Evolutionary conservation across 2,797 vertebrate species (phyloP).

Genomic region (Rhadinocentrus ornatus): DNA sequence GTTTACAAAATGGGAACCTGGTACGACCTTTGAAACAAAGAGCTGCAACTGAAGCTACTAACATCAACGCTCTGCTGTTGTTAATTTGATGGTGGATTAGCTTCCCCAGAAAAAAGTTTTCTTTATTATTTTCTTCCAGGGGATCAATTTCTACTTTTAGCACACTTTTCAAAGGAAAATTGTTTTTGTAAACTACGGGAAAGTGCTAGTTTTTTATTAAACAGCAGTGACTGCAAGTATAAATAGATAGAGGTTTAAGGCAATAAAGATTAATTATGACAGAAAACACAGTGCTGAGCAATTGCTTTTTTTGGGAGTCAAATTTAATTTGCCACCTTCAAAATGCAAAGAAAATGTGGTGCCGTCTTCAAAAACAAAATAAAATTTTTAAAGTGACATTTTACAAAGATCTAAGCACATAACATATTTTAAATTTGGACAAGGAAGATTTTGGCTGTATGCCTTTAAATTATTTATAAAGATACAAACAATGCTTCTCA

Average conservation of each 20-base stretch:
- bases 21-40: background rate
- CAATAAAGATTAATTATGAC: background rate
- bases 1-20: background rate
- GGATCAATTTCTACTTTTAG: conserved; percentile 22
- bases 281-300: background rate
- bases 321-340: conserved; percentile 3
- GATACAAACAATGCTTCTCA: conserved; percentile 38
- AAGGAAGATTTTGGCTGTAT: conserved; percentile 26
- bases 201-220: background rate
- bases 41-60: background rate
- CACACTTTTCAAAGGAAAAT: conserved; percentile 1
- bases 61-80: conserved; percentile 5
- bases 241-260: background rate
- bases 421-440: conserved; percentile 30
- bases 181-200: conserved; percentile 5
- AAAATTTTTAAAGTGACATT: background rate
- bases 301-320: background rate
- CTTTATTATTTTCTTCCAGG: conserved; percentile 42
- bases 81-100: conserved; percentile 54
- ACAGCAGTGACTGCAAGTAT: conserved; percentile 2
- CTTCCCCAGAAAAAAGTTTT: conserved; percentile 44
- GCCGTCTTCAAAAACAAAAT: background rate
- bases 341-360: background rate
- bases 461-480: conserved; percentile 62
- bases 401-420: conserved; percentile 2